phyloP scores from a whole-genome alignment of 2,888 invertebrate genomes.

The Physocephala rufipes region DNA sequence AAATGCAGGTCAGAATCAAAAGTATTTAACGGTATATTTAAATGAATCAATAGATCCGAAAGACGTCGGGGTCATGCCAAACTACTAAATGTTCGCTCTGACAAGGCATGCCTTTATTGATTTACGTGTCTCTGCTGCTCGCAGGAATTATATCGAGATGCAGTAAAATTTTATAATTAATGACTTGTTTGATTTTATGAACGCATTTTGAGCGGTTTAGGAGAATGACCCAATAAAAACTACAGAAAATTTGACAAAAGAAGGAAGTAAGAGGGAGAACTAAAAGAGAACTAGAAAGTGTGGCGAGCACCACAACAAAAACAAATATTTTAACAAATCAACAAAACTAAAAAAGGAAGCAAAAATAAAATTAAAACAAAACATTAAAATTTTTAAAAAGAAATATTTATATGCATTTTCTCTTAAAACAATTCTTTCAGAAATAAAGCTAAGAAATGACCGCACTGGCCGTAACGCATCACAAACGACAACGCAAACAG shows the following conservation, averaged over 20 bases:
- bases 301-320: no score
- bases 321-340: conserved; percentile 37
- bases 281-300: no score
- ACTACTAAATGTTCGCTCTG: conserved; percentile 24
- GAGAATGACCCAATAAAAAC: conserved; percentile 23
- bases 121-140: conserved; percentile 11
- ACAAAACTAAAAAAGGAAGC: conserved; percentile 36
- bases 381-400: conserved; percentile 6
- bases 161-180: conserved; percentile 34
- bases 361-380: conserved; percentile 6
- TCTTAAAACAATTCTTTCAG: background rate
- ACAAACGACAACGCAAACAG: background rate
- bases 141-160: conserved; percentile 26
- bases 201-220: conserved; percentile 20
- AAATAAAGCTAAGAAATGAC: conserved; percentile 8
- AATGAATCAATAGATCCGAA: conserved; percentile 1
- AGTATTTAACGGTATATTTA: no score
- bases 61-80: conserved; percentile 29
- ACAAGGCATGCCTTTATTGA: conserved; percentile 28
- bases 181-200: conserved; percentile 31
- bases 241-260: background rate
- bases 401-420: background rate
- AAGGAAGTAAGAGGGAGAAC: no score
- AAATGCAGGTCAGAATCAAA: conserved; percentile 10
- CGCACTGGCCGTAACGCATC: background rate